phyloP scores from a whole-genome alignment of 2,888 invertebrate genomes.

The Ptychoptera contaminata region DNA sequence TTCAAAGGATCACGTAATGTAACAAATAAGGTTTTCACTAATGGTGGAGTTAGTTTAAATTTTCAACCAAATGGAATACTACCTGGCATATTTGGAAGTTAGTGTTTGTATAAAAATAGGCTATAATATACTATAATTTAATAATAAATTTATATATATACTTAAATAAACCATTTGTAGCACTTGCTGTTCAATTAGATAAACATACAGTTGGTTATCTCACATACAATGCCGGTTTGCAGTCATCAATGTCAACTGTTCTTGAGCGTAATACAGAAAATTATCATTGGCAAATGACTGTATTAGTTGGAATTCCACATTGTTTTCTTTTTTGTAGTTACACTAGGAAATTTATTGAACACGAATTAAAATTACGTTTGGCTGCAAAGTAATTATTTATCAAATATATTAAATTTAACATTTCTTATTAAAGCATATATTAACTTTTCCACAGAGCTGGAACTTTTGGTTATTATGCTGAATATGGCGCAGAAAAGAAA shows the following conservation, averaged over 20 bases:
- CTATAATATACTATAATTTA: slow-evolving; percentile 4
- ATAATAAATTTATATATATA: slow-evolving; percentile 2
- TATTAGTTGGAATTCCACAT: slow-evolving; percentile 72
- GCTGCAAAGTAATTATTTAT: slow-evolving; percentile 54
- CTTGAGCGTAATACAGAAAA: slow-evolving; percentile 62
- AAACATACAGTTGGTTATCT: slow-evolving; percentile 78
- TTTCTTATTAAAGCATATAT: too few species aligned
- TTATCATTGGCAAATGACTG: slow-evolving; percentile 47
- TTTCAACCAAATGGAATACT: slow-evolving; percentile 61
- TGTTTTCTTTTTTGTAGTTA: slow-evolving; percentile 61
- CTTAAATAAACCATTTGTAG: slow-evolving; percentile 30
- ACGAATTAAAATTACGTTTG: slow-evolving; percentile 61
- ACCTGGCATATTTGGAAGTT: slow-evolving; percentile 64
- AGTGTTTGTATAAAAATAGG: slow-evolving; percentile 18
- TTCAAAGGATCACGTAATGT: slow-evolving; percentile 65
- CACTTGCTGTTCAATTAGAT: slow-evolving; percentile 72
- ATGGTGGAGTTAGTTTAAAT: slow-evolving; percentile 59
- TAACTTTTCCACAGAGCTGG: slow-evolving; percentile 46
- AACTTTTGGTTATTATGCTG: slow-evolving; percentile 71
- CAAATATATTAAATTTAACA: not conserved
- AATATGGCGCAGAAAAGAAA: slow-evolving; percentile 87
- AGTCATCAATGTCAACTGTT: slow-evolving; percentile 66
- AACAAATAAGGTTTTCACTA: slow-evolving; percentile 56
- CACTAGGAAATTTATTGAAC: slow-evolving; percentile 63
- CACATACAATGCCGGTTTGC: slow-evolving; percentile 54